These are phyloP conservation scores for Terebella lapidaria DNA, from an alignment of 2,888 invertebrate species.

Conservation along the genomic window DNA sequence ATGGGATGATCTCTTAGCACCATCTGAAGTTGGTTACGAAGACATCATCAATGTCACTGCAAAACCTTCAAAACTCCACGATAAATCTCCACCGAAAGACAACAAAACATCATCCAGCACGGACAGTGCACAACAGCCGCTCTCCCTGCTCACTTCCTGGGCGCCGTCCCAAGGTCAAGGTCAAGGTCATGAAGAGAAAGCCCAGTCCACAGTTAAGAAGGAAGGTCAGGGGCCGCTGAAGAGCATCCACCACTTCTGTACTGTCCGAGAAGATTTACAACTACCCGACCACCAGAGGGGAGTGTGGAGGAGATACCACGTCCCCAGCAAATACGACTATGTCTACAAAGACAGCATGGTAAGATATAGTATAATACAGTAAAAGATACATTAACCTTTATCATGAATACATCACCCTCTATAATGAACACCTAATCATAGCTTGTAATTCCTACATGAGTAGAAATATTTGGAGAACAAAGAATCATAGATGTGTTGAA, in stretches of 20 bases:
- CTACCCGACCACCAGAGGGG: conserved; percentile 39
- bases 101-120: background rate
- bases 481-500: too few species aligned
- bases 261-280: conserved; percentile 38
- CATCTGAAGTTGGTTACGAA: conserved; percentile 37
- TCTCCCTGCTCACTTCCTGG: conserved; percentile 43
- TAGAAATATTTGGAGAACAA: too few species aligned
- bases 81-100: conserved; percentile 4
- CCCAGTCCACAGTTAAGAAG: background rate
- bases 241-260: conserved; percentile 48
- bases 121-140: too few species aligned
- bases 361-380: background rate
- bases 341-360: background rate
- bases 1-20: conserved; percentile 38
- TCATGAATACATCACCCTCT: background rate
- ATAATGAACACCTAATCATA: too few species aligned
- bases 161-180: conserved; percentile 30
- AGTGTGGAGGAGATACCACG: conserved; percentile 43
- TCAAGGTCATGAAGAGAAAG: background rate
- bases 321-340: conserved; percentile 32
- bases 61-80: conserved; percentile 28
- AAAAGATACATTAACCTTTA: background rate
- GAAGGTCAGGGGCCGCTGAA: conserved; percentile 5
- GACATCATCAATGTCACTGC: conserved; percentile 42
- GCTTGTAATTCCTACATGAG: too few species aligned